phyloP scores from a whole-genome alignment of 1,140 invertebrate species.

The Hormaphis cornu region DNA sequence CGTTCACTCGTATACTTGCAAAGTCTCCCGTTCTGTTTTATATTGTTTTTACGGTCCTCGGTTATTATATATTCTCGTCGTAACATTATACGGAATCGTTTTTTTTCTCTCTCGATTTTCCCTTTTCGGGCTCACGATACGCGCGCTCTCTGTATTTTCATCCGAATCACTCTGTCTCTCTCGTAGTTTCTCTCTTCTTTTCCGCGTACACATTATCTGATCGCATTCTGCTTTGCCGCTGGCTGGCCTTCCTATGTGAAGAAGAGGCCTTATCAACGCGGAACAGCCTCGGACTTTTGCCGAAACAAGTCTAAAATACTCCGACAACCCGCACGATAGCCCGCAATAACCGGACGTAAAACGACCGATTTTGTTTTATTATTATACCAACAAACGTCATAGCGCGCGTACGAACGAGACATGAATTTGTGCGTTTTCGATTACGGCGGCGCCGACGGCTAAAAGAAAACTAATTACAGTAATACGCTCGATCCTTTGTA shows the following conservation, averaged over 20 bases:
- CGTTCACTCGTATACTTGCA: neutral
- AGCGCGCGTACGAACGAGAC: neutral
- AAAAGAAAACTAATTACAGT: too few relatives aligned
- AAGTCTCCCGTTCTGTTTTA: neutral
- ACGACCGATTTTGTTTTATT: constrained; percentile 17
- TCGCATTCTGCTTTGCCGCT: neutral
- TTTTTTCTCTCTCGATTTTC: neutral
- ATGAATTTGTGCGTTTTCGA: constrained; percentile 20
- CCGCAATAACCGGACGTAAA: neutral
- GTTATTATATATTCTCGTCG: constrained; percentile 24
- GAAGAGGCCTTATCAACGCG: neutral
- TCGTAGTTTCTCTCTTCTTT: neutral
- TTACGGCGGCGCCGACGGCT: too few relatives aligned
- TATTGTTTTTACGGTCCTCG: constrained; percentile 6
- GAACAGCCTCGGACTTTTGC: constrained; percentile 4
- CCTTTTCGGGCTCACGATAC: neutral
- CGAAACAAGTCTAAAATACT: too few relatives aligned
- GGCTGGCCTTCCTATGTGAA: too few relatives aligned
- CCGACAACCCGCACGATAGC: too few relatives aligned
- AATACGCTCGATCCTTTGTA: too few relatives aligned
- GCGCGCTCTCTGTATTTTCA: neutral
- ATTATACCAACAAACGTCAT: too few relatives aligned
- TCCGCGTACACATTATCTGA: neutral
- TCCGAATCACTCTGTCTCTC: neutral
- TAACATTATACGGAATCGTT: constrained; percentile 16